Evolutionary conservation across 92 coral and sea anemone genomes (phyloP).

Genomic region (Parazoanthus swiftii): DNA sequence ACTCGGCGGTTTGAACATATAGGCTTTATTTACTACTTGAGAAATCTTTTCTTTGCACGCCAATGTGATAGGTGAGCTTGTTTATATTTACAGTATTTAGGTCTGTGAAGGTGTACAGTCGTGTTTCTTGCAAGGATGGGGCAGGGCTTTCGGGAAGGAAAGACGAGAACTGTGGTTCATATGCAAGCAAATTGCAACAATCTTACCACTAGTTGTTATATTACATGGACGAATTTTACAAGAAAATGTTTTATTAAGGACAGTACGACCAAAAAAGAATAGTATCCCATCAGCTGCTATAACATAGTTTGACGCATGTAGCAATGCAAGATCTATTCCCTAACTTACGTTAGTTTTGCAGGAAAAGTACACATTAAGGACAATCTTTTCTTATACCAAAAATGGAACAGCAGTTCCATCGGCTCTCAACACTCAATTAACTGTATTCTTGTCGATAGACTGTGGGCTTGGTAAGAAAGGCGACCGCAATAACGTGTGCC

Average conservation of each 20-base stretch:
- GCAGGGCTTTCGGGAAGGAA: no score
- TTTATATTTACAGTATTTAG: background rate
- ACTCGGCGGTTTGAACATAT: no score
- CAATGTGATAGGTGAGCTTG: no score
- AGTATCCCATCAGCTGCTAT: background rate
- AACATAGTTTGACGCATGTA: no score
- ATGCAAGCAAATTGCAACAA: no score
- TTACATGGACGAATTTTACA: no score
- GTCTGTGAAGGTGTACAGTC: background rate
- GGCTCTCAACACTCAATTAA: background rate
- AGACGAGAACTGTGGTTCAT: no score
- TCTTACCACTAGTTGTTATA: no score
- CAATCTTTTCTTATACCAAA: background rate
- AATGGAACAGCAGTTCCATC: background rate
- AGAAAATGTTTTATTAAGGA: no score
- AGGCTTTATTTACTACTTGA: no score
- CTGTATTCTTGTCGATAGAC: conserved; percentile 2
- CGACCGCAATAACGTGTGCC: conserved; percentile 29
- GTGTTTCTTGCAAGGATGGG: background rate
- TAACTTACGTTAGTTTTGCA: background rate
- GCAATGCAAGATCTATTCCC: no score
- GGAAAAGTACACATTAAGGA: background rate
- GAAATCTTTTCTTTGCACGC: no score
- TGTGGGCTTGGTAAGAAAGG: conserved; percentile 35
- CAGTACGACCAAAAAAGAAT: background rate